These are phyloP conservation scores for Sardinella longiceps DNA, from an alignment of 2,797 vertebrate species.

Conservation along the genomic window DNA sequence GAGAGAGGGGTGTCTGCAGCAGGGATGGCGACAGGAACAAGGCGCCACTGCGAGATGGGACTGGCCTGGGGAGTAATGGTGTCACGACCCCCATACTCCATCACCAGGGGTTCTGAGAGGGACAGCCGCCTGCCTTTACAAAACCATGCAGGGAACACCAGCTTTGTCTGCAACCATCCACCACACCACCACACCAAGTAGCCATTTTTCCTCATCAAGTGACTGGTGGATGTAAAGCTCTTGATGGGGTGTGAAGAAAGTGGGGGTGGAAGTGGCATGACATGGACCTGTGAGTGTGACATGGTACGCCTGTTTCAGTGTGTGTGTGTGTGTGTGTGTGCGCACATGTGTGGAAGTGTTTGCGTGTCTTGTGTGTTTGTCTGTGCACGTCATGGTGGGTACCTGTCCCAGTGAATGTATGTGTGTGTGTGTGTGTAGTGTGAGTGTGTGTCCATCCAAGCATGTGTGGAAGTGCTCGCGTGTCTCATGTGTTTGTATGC, in stretches of 20 bases:
- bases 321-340: not conserved
- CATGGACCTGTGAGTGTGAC: not conserved
- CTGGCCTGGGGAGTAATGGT: not conserved
- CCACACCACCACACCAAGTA: no score
- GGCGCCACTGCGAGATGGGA: not conserved
- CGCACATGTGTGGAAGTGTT: no score
- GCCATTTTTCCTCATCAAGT: constrained; percentile 8
- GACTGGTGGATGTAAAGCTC: not conserved
- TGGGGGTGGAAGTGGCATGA: not conserved
- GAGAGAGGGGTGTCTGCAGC: not conserved
- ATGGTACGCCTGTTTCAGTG: not conserved
- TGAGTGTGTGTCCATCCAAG: not conserved
- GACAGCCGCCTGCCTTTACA: not conserved
- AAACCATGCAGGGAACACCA: not conserved
- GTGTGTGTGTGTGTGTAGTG: not conserved
- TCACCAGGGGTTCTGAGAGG: not conserved
- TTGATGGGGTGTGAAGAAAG: not conserved
- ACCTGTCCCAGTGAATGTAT: no score
- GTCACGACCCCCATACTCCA: constrained; percentile 1
- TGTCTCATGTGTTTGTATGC: not conserved
- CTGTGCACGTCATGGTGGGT: no score
- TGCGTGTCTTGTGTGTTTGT: not conserved
- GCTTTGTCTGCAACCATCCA: not conserved
- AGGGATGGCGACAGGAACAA: not conserved
- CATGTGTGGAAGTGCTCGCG: not conserved